A percentile compares a stretch with the other conserved stretches of the same genome.
Evolutionary conservation across 2,113 vertebrate species (phyloP).

Genomic region (Ailurus styani): DNA sequence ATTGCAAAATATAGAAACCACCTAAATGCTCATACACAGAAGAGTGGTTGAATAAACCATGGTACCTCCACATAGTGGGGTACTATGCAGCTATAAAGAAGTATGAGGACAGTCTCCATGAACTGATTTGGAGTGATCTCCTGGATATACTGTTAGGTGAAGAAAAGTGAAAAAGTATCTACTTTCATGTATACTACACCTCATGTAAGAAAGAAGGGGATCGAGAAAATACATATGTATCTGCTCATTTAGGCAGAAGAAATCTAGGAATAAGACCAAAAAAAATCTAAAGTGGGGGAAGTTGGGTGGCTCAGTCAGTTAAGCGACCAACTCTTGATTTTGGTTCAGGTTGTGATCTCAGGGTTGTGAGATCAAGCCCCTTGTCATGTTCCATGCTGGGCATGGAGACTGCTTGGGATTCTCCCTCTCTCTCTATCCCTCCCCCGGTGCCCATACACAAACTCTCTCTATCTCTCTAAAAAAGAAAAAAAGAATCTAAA

Average conservation of each 20-base stretch:
- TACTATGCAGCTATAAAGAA: not conserved
- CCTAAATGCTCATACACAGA: not conserved
- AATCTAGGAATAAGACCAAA: not conserved
- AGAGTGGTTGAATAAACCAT: not conserved
- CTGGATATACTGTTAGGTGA: not conserved
- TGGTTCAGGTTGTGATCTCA: not conserved
- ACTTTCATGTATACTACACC: not conserved
- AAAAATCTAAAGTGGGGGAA: not conserved
- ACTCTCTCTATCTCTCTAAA: not conserved
- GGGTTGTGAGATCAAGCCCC: not conserved
- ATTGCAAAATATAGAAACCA: not conserved
- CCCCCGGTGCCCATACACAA: fast-evolving
- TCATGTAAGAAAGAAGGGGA: not conserved
- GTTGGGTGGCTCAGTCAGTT: not conserved
- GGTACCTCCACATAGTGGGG: not conserved
- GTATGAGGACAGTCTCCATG: not conserved
- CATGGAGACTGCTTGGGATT: not conserved
- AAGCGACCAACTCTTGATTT: not conserved
- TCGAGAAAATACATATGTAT: not conserved
- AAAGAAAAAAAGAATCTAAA: not conserved
- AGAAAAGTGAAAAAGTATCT: not conserved
- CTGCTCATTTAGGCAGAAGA: not conserved
- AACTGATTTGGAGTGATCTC: not conserved
- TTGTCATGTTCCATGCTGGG: not conserved
- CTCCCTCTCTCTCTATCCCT: not conserved